Base-by-base conservation (phyloP, 2,113 vertebrate genomes). In the Eubucco bourcierii region DNA sequence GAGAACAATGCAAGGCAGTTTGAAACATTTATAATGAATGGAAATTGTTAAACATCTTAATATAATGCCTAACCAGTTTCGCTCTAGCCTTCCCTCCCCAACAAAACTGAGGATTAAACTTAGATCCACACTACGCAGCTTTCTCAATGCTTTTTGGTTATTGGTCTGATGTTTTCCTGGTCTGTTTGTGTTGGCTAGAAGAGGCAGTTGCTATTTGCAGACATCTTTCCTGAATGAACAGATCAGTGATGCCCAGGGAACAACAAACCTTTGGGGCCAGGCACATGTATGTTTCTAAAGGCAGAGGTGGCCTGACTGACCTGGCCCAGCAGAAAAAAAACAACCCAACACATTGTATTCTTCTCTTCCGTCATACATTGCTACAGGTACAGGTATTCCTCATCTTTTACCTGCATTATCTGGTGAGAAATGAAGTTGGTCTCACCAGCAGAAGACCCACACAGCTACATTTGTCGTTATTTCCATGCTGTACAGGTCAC, bases 1-100 rank as follows among this genome's bases (percentile, higher is more conserved):
- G 78, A 24, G 64, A 92, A 87, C 95, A 94, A 90, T 76, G 81
- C 66, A 6, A 59, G 65, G 44, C 52, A 5, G 19, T 70, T 87
- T 44, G 8, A 65, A 84, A 60, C 24, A 20, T 81, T 90, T 75
- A 56, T 80, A 77, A 90, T 39, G 56, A 76, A 82, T 60, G 52
- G 78, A 16, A 73, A 72, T 68, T 88, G 91, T 52, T 83, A 33
- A 77, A 52, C 37, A 13, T 12, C 58, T 68, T 28, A 13, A 14
- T 27, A 25, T 5, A 86, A 72, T 10, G 18, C 82, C 37, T 37
- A 29, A 83, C 70, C 80, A 10, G 73, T 56, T 28, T 10, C 84
- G 37, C 65, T 75, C 25, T 5, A 13, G 28, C 17, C 27, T 14
- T 86, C 37, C 50, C 55, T 90, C n/a, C 77, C 11, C 34, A 37